These are phyloP conservation scores for Myopa testacea DNA, from an alignment of 2,888 invertebrate species.

Conservation along the genomic window DNA sequence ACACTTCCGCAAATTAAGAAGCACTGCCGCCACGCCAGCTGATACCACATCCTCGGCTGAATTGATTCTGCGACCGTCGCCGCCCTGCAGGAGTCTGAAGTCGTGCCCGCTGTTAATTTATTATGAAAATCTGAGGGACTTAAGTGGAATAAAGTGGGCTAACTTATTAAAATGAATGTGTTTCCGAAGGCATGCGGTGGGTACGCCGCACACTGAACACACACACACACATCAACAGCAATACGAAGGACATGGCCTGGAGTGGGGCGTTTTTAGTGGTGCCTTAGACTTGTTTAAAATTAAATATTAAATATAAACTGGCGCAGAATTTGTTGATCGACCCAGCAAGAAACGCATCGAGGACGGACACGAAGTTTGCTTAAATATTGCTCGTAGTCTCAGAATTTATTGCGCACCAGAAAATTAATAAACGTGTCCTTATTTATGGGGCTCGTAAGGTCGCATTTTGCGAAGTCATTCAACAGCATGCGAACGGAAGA, in stretches of 20 bases:
- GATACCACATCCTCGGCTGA: not conserved
- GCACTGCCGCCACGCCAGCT: not conserved
- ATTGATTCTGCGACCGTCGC: constrained; percentile 1
- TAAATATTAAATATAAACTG: constrained; percentile 14
- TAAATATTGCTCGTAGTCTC: not conserved
- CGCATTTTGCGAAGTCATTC: not conserved
- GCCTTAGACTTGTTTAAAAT: not conserved
- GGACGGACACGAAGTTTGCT: not conserved
- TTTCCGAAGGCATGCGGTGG: constrained; percentile 52
- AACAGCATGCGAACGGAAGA: not conserved
- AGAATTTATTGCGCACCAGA: not conserved
- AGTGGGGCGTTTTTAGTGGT: not conserved
- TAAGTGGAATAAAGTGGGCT: constrained; percentile 67
- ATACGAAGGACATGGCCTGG: not conserved
- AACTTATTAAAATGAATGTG: constrained; percentile 67
- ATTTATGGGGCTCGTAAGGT: not conserved
- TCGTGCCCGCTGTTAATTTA: constrained; percentile 61
- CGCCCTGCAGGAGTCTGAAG: not conserved
- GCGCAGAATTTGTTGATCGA: not conserved
- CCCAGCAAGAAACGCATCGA: not conserved
- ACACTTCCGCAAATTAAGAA: constrained; percentile 8
- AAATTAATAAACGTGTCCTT: not conserved
- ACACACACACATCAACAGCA: not conserved
- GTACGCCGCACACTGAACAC: not conserved
- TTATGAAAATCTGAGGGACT: constrained; percentile 67